Percentiles rank a stretch among this genome's conserved stretches.
Evolutionary conservation across 2,888 invertebrate genomes (phyloP).

Genomic region (Mesochorus sp.): DNA sequence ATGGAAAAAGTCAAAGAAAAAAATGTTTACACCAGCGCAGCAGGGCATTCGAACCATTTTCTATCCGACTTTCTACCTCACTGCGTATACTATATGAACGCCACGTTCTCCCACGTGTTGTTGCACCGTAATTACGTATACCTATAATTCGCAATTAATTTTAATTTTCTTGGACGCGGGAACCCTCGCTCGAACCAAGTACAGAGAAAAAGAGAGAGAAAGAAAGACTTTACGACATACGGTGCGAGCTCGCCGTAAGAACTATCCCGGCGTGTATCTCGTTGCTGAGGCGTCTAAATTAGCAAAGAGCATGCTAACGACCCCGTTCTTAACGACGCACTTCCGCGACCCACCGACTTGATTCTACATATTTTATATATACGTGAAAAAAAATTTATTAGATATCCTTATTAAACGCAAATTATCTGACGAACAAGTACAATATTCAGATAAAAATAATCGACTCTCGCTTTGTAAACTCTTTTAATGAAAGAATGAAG

Average conservation of each 20-base stretch:
- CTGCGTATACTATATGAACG: too few species aligned
- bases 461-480: too few species aligned
- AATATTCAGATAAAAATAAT: too few species aligned
- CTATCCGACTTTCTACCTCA: slow-evolving; percentile 25
- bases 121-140: slow-evolving; percentile 60
- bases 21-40: slow-evolving; percentile 9
- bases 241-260: slow-evolving; percentile 12
- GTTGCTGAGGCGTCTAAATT: slow-evolving; percentile 48
- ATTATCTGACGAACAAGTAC: too few species aligned
- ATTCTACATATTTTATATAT: slow-evolving; percentile 5
- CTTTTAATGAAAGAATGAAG: too few species aligned
- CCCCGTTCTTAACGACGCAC: slow-evolving; percentile 59
- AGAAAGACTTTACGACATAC: slow-evolving; percentile 31
- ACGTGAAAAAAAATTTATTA: too few species aligned
- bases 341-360: slow-evolving; percentile 54
- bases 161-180: slow-evolving; percentile 58
- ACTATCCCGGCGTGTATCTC: slow-evolving; percentile 3
- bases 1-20: background rate
- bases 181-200: slow-evolving; percentile 49
- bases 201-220: too few species aligned
- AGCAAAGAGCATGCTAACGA: slow-evolving; percentile 57
- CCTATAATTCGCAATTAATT: slow-evolving; percentile 68
- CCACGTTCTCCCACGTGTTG: slow-evolving; percentile 63
- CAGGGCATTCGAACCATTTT: slow-evolving; percentile 4
- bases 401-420: too few species aligned